These are phyloP conservation scores for Thaumatotibia leucotreta DNA, from an alignment of 1,140 invertebrate genomes.

Conservation along the genomic window DNA sequence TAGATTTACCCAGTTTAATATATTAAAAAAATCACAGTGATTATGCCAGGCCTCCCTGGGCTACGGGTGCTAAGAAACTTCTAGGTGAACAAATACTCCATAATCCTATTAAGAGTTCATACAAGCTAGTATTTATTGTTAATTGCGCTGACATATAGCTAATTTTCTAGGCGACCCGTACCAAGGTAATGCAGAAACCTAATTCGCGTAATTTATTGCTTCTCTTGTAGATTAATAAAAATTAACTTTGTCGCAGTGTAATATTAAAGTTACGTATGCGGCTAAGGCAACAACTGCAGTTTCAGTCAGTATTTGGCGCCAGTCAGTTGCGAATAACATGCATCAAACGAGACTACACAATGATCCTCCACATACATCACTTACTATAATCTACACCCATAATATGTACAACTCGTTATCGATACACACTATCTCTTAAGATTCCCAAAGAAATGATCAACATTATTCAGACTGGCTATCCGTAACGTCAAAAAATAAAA, in stretches of 20 bases:
- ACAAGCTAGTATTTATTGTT: neutral
- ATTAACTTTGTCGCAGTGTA: neutral
- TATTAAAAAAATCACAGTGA: neutral
- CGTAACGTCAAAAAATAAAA: slow-evolving; percentile 64
- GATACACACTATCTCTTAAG: slow-evolving; percentile 31
- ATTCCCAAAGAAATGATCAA: slow-evolving; percentile 68
- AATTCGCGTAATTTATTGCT: slow-evolving; percentile 6
- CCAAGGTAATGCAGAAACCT: neutral
- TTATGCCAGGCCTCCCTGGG: neutral
- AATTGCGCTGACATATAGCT: neutral
- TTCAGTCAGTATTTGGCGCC: slow-evolving; percentile 12
- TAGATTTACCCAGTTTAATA: neutral
- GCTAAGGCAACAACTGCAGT: neutral
- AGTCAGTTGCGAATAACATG: slow-evolving; percentile 4
- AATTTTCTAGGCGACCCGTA: neutral
- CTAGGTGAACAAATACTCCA: neutral
- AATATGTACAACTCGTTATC: slow-evolving; percentile 39
- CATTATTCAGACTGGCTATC: slow-evolving; percentile 70
- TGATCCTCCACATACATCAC: slow-evolving; percentile 7
- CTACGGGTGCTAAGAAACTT: neutral
- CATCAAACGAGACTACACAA: slow-evolving; percentile 16
- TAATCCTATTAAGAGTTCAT: neutral
- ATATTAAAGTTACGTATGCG: neutral
- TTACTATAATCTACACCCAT: slow-evolving; percentile 1
- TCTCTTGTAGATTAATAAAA: neutral